These are phyloP conservation scores for Salvelinus sp. DNA, from an alignment of 2,113 vertebrate genomes.

Conservation along the genomic window DNA sequence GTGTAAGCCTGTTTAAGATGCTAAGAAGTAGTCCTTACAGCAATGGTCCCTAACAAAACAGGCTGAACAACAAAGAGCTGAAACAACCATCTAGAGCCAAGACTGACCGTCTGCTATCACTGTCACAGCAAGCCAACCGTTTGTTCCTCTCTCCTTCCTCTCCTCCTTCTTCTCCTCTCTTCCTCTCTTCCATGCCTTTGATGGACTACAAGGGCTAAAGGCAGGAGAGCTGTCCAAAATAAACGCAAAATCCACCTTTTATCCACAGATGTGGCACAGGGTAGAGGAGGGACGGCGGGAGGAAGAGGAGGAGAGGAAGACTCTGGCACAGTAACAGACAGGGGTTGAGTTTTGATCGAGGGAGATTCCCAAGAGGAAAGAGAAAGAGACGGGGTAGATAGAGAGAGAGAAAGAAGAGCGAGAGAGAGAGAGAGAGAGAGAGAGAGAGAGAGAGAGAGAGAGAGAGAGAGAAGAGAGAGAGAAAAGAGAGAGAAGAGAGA, in stretches of 20 bases:
- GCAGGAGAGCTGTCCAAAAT: constrained; percentile 30
- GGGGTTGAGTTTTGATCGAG: no score
- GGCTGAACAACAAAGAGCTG: constrained; percentile 55
- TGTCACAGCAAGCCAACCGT: constrained; percentile 42
- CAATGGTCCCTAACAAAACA: constrained; percentile 42
- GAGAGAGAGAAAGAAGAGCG: no score
- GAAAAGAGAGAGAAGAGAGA: no score
- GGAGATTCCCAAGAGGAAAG: no score
- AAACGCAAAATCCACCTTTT: constrained; percentile 51
- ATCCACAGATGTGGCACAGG: constrained; percentile 44
- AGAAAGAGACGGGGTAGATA: no score
- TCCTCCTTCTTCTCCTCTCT: not conserved
- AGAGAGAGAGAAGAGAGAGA: constrained; percentile 35
- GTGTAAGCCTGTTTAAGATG: constrained; percentile 57
- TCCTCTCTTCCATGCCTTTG: constrained; percentile 31
- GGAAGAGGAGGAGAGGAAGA: constrained; percentile 16
- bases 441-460: not conserved
- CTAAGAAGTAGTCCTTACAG: constrained; percentile 36
- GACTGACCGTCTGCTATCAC: constrained; percentile 51
- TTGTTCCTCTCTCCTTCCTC: constrained; percentile 29
- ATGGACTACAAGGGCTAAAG: constrained; percentile 32
- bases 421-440: no score
- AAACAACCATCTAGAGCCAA: constrained; percentile 18
- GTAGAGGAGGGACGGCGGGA: not conserved
- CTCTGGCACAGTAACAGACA: not conserved